phyloP scores from a whole-genome alignment of 2,797 vertebrate species.

The Astyanax mexicanus region DNA sequence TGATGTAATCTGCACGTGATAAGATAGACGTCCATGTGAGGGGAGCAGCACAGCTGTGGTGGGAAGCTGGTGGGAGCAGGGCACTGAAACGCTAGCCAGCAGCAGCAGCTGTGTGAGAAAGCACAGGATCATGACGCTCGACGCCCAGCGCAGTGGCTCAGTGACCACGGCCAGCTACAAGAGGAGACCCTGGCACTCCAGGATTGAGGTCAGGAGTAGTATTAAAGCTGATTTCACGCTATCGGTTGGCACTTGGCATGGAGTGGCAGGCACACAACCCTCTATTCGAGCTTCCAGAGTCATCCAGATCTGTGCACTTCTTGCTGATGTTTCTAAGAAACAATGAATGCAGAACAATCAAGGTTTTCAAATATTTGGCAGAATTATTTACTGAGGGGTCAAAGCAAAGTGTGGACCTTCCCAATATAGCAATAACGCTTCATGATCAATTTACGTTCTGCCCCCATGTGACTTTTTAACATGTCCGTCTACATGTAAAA shows the following conservation, averaged over 20 bases:
- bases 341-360: constrained; percentile 37
- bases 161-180: constrained; percentile 13
- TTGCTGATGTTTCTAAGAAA: constrained; percentile 43
- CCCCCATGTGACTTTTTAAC: no score
- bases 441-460: no score
- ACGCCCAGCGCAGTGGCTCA: constrained; percentile 19
- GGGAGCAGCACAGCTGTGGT: constrained; percentile 33
- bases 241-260: constrained; percentile 43
- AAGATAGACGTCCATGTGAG: constrained; percentile 40
- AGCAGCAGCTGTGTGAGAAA: constrained; percentile 51
- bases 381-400: constrained; percentile 39
- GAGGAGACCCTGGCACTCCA: constrained; percentile 37
- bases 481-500: no score
- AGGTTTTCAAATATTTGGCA: constrained; percentile 13
- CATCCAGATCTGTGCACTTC: not conserved
- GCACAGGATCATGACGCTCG: constrained; percentile 37
- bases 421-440: no score
- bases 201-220: constrained; percentile 38
- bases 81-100: constrained; percentile 55
- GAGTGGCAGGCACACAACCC: constrained; percentile 30
- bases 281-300: constrained; percentile 13
- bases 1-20: constrained; percentile 6
- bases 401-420: no score
- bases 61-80: constrained; percentile 26
- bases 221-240: constrained; percentile 53